These are phyloP conservation scores for Achlya flavicornis DNA, from an alignment of 2,888 invertebrate genomes.

Conservation along the genomic window DNA sequence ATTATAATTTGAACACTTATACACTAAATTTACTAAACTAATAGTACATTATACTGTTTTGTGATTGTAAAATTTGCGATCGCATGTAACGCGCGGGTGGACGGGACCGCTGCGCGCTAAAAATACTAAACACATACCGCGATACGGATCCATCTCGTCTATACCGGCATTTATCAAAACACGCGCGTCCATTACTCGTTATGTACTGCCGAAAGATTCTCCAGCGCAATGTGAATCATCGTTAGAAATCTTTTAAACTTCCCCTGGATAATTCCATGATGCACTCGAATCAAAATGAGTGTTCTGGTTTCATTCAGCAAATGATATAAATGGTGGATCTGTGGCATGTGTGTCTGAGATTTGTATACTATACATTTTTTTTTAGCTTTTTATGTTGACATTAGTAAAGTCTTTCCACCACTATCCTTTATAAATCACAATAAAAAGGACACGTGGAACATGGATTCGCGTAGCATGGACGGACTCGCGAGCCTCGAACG, in stretches of 20 bases:
- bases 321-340: background rate
- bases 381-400: background rate
- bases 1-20: conserved; percentile 47
- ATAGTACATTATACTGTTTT: conserved; percentile 36
- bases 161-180: background rate
- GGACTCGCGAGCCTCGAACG: no score
- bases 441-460: no score
- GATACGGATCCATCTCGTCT: background rate
- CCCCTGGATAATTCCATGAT: background rate
- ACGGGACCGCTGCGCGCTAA: conserved; percentile 65
- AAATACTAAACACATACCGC: conserved; percentile 55
- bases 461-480: no score
- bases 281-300: background rate
- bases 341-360: background rate
- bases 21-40: conserved; percentile 33
- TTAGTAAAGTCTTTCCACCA: no score
- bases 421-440: no score
- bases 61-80: conserved; percentile 37
- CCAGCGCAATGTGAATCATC: background rate
- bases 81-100: conserved; percentile 39
- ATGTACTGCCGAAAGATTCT: background rate
- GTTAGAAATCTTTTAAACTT: background rate
- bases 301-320: conserved; percentile 2
- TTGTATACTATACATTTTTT: background rate
- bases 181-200: conserved; percentile 9